A percentile compares a stretch with the other conserved stretches of the same genome.
phyloP scores from a whole-genome alignment of 2,888 invertebrate species.

The Druceiella hillmani region DNA sequence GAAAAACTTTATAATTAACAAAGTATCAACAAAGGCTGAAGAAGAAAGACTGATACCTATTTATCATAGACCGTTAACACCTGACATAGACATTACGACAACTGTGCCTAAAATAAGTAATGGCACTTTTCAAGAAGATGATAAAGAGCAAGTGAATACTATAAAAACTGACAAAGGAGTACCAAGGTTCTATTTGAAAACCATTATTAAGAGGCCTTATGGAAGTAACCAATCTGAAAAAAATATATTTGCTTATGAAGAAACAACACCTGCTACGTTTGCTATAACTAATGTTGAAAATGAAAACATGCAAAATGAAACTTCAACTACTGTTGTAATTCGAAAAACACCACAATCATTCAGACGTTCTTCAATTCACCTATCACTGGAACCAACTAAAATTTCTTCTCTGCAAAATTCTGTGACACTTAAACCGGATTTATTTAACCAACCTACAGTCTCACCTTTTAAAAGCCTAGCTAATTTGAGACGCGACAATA shows the following conservation, averaged over 20 bases:
- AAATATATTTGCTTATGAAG: too few relatives aligned
- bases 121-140: slow-evolving; percentile 23
- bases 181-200: slow-evolving; percentile 38
- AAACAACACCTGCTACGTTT: too few relatives aligned
- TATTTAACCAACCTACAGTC: slow-evolving; percentile 41
- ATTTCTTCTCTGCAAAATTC: too few relatives aligned
- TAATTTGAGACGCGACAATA: slow-evolving; percentile 39
- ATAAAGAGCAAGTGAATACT: background rate
- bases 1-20: too few relatives aligned
- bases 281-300: too few relatives aligned
- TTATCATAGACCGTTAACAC: slow-evolving; percentile 27
- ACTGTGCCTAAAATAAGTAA: slow-evolving; percentile 26
- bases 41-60: slow-evolving; percentile 33
- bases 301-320: too few relatives aligned
- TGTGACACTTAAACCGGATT: too few relatives aligned
- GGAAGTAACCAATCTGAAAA: too few relatives aligned
- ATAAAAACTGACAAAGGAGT: slow-evolving; percentile 16
- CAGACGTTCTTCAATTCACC: too few relatives aligned
- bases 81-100: slow-evolving; percentile 7
- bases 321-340: too few relatives aligned
- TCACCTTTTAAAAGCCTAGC: slow-evolving; percentile 51
- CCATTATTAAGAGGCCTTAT: slow-evolving; percentile 36
- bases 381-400: too few relatives aligned
- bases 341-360: too few relatives aligned
- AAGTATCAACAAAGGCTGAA: slow-evolving; percentile 25